Base-by-base conservation (phyloP, 1,140 invertebrate genomes). In the Goniozus legneri region DNA sequence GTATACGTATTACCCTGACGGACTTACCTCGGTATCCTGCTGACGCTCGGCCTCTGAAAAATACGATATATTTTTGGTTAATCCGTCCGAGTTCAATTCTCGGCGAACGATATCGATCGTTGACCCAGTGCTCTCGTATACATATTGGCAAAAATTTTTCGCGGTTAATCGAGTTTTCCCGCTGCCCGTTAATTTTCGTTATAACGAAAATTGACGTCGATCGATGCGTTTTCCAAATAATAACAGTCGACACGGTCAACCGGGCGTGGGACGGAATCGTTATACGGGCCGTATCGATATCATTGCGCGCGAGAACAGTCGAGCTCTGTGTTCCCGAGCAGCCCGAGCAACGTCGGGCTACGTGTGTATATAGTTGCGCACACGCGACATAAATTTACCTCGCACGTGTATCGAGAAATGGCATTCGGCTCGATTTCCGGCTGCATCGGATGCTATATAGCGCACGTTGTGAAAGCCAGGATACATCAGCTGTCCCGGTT, bases 371-470 rank as follows among this genome's bases (percentile, higher is more conserved):
- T 27, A 10, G 4, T 4, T 27, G 24, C 24, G 24, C 24, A 27
- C 24, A 27, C 10, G 24, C 4, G 10, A 10, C 24, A 27, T 46
- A 58, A 58, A 55, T 65, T 58, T 75, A 85, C 83, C 73, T 71
- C 75, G 77, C 22, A 86, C 77, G 49, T 77, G 75, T 46, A 86
- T 76, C 7, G 77, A 78, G 66, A 86, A 85, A 58, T 77, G 78
- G 67, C 84, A 86, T 47, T 77, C 77, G 21, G 79, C 78, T 58
- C 73, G 77, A 64, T 79, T 79, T 47, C 81, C 83, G 43, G 83
- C 77, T 15, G 77, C 75, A 56, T 84, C 83, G 46, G 78, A 80
- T 27, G 81, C 84, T 43, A 84, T 76, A 59, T 85, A 86, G 50
- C 74, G 80, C 15, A 86, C 75, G 38, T 79, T 76, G 63, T 86